phyloP scores from a whole-genome alignment of 2,113 vertebrate species.

The Octodon degus region DNA sequence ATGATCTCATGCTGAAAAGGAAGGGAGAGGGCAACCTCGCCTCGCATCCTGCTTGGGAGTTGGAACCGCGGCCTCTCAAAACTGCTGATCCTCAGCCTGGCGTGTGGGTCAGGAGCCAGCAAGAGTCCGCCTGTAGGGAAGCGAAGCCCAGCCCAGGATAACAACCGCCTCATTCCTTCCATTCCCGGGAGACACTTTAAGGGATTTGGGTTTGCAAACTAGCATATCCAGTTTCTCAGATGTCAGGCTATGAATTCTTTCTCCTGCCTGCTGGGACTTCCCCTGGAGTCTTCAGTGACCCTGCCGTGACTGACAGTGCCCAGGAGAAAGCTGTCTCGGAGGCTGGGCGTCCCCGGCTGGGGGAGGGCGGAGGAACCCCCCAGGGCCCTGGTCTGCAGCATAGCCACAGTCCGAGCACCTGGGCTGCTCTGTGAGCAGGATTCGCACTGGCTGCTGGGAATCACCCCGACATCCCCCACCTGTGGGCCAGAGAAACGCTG shows the following conservation, averaged over 20 bases:
- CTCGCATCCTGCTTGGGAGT: not conserved
- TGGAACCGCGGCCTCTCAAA: not conserved
- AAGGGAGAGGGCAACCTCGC: not conserved
- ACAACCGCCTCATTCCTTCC: not conserved
- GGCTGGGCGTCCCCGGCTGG: not conserved
- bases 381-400: not conserved
- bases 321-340: not conserved
- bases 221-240: not conserved
- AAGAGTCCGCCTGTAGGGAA: not conserved
- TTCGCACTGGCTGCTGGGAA: not conserved
- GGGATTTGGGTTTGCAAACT: not conserved
- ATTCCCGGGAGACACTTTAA: not conserved
- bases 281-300: not conserved
- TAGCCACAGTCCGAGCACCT: rapidly evolving
- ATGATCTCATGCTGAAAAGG: not conserved
- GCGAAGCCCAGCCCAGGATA: not conserved
- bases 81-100: not conserved
- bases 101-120: not conserved
- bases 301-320: not conserved
- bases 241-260: not conserved
- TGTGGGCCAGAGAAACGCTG: too few relatives aligned
- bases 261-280: not conserved
- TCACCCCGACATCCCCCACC: not conserved
- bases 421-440: rapidly evolving
- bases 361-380: not conserved